phyloP scores from a whole-genome alignment of 2,113 vertebrate species.

The Callorhinus ursinus region DNA sequence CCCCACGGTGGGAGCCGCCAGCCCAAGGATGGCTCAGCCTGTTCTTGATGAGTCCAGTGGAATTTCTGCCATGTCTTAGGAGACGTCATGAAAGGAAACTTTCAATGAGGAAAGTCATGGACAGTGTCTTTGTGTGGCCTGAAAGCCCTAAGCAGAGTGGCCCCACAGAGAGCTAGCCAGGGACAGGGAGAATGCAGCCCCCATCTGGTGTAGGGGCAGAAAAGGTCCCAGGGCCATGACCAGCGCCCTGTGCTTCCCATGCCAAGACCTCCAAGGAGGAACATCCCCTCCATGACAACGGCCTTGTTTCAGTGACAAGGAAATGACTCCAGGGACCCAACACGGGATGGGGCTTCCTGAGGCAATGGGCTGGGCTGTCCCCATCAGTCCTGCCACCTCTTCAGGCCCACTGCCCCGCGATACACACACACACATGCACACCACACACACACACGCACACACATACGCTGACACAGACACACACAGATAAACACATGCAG shows the following conservation, averaged over 20 bases:
- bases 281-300: fast-evolving
- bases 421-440: not conserved
- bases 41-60: not conserved
- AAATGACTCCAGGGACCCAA: not conserved
- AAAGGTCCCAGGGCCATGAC: not conserved
- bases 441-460: fast-evolving
- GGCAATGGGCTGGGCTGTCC: not conserved
- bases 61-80: not conserved
- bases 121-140: not conserved
- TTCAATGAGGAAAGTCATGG: not conserved
- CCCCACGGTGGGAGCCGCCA: not conserved
- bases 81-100: not conserved
- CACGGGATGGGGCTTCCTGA: not conserved
- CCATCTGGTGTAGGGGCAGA: not conserved
- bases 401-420: not conserved
- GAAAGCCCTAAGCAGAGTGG: not conserved
- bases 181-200: not conserved
- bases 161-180: not conserved
- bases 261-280: not conserved
- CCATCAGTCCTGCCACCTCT: too few species aligned
- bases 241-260: not conserved
- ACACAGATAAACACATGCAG: not conserved
- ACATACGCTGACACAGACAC: fast-evolving
- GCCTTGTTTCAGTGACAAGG: not conserved
- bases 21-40: not conserved